Percentiles rank a stretch among this genome's conserved stretches.
phyloP scores from a whole-genome alignment of 2,888 invertebrate genomes.

The Eupithecia inturbata region DNA sequence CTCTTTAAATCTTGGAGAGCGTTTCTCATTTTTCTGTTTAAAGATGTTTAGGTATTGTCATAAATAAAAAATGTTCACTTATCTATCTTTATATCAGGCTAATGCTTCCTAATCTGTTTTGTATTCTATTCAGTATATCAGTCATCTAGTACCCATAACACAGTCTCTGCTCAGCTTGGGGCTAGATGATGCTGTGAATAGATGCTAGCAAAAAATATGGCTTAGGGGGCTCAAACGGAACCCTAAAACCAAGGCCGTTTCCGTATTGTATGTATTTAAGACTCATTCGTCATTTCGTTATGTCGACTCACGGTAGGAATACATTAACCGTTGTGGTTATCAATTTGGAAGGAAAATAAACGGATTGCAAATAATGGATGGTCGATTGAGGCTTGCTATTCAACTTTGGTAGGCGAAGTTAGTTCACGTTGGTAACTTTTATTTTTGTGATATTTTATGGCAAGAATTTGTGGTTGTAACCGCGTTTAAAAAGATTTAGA shows the following conservation, averaged over 20 bases:
- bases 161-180: too few species aligned
- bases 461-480: neutral
- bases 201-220: too few species aligned
- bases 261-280: conserved; percentile 67
- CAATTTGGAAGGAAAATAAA: conserved; percentile 54
- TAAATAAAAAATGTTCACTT: too few species aligned
- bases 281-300: conserved; percentile 65
- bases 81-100: too few species aligned
- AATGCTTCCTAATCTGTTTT: too few species aligned
- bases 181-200: too few species aligned
- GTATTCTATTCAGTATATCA: too few species aligned
- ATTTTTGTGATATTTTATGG: neutral
- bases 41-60: too few species aligned
- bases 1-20: too few species aligned
- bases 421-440: neutral
- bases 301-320: conserved; percentile 57
- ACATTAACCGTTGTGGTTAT: conserved; percentile 60
- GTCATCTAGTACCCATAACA: too few species aligned
- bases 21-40: too few species aligned
- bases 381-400: conserved; percentile 41
- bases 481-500: neutral
- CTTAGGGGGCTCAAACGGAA: conserved; percentile 13
- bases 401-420: conserved; percentile 14
- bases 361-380: conserved; percentile 51
- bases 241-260: conserved; percentile 53